Percentiles rank a stretch among this genome's conserved stretches.
Conservation (phyloP, 2,113 vertebrate species). For the Sus scrofa region DNA sequence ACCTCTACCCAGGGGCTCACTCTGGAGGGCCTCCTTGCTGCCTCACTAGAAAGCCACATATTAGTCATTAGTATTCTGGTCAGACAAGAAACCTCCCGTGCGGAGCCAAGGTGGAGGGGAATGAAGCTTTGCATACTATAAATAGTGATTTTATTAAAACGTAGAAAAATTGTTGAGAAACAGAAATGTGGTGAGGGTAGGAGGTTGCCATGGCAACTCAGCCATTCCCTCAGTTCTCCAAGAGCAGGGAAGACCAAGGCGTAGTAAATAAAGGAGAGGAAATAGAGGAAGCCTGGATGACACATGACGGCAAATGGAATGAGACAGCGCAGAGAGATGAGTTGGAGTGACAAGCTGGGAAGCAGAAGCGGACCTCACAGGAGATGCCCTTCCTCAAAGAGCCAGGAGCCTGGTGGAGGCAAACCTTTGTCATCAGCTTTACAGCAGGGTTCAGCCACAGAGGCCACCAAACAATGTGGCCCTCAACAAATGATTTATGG, state of each 20-base stretch:
- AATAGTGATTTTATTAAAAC: constrained; percentile 82
- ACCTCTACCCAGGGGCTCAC: background rate
- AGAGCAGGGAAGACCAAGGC: background rate
- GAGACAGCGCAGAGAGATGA: background rate
- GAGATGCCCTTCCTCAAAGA: background rate
- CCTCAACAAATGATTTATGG: background rate
- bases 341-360: background rate
- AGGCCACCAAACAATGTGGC: background rate
- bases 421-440: background rate
- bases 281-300: background rate
- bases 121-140: constrained; percentile 57
- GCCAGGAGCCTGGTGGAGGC: background rate
- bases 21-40: background rate
- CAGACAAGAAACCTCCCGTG: constrained; percentile 70
- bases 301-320: background rate
- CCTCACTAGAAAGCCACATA: constrained; percentile 14
- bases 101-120: constrained; percentile 39
- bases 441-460: background rate
- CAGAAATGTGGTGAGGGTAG: constrained; percentile 38
- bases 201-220: constrained; percentile 74
- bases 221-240: constrained; percentile 44
- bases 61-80: constrained; percentile 74
- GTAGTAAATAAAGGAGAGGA: constrained; percentile 80
- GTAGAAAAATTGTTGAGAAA: constrained; percentile 72
- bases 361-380: background rate